phyloP scores from a whole-genome alignment of 2,888 invertebrate genomes.

The Cremastobaeus sp. region DNA sequence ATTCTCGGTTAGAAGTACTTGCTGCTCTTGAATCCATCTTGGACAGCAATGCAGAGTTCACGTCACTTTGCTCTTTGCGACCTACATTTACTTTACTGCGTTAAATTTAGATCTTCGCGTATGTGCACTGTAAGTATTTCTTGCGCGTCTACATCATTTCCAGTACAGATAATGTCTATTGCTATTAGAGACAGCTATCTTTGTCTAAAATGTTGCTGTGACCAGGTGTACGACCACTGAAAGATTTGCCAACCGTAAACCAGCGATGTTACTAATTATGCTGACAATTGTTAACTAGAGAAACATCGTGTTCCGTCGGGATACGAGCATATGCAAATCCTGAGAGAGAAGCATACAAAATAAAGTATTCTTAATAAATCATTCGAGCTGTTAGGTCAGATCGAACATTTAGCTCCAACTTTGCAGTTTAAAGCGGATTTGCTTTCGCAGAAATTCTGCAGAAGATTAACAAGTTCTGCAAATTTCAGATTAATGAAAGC shows the following conservation, averaged over 20 bases:
- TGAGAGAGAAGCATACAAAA: no score
- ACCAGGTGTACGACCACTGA: slow-evolving; percentile 33
- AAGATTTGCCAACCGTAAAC: slow-evolving; percentile 21
- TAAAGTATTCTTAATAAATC: slow-evolving; percentile 4
- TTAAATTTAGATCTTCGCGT: slow-evolving; percentile 68
- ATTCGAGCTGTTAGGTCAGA: neutral
- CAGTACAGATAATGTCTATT: slow-evolving; percentile 45
- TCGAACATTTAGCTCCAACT: no score
- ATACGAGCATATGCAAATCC: no score
- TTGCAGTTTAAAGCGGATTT: no score
- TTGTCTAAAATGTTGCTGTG: slow-evolving; percentile 54
- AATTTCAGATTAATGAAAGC: no score
- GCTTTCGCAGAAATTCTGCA: no score
- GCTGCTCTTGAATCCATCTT: slow-evolving; percentile 52
- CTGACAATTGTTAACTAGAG: slow-evolving; percentile 33
- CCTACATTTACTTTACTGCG: slow-evolving; percentile 67
- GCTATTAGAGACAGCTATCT: slow-evolving; percentile 46
- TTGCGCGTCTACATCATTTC: slow-evolving; percentile 41
- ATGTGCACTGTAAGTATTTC: slow-evolving; percentile 35
- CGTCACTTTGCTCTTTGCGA: slow-evolving; percentile 60
- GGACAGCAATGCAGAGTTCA: slow-evolving; percentile 52
- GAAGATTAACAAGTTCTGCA: no score
- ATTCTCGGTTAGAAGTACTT: slow-evolving; percentile 20
- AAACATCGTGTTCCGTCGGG: slow-evolving; percentile 33
- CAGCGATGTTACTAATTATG: slow-evolving; percentile 33